Conservation (phyloP, 1,140 invertebrate genomes). For the Aplysia californica region DNA sequence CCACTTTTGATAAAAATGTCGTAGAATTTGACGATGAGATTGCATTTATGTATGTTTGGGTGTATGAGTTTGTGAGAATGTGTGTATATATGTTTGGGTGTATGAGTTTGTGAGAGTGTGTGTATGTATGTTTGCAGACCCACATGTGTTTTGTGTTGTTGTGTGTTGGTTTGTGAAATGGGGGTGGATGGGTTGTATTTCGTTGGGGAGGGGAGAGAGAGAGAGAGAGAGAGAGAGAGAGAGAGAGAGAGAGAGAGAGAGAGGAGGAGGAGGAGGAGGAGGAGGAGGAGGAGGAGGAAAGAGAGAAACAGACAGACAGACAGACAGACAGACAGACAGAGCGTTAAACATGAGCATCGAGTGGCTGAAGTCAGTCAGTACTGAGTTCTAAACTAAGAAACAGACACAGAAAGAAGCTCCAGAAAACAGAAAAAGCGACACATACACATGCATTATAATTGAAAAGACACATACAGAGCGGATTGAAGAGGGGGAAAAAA, state of each 20-base stretch:
- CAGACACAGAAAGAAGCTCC: too few relatives aligned
- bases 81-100: too few relatives aligned
- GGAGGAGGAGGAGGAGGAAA: slow-evolving; percentile 20
- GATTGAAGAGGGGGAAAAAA: too few relatives aligned
- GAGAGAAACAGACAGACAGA: too few relatives aligned
- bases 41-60: neutral
- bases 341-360: slow-evolving; percentile 1
- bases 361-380: too few relatives aligned
- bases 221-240: neutral
- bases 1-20: neutral
- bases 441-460: too few relatives aligned
- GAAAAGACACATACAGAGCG: too few relatives aligned
- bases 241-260: neutral
- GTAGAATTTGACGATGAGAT: neutral
- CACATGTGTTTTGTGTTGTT: neutral
- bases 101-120: too few relatives aligned
- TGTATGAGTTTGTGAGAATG: too few relatives aligned
- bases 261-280: neutral
- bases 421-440: too few relatives aligned
- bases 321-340: slow-evolving; percentile 29
- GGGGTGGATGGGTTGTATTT: neutral
- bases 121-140: neutral
- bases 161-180: neutral
- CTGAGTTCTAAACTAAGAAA: too few relatives aligned
- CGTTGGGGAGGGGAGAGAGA: neutral